Percentiles rank a stretch among this genome's conserved stretches.
These are phyloP conservation scores for Acropternis orthonyx DNA, from an alignment of 2,797 vertebrate species.

Conservation along the genomic window DNA sequence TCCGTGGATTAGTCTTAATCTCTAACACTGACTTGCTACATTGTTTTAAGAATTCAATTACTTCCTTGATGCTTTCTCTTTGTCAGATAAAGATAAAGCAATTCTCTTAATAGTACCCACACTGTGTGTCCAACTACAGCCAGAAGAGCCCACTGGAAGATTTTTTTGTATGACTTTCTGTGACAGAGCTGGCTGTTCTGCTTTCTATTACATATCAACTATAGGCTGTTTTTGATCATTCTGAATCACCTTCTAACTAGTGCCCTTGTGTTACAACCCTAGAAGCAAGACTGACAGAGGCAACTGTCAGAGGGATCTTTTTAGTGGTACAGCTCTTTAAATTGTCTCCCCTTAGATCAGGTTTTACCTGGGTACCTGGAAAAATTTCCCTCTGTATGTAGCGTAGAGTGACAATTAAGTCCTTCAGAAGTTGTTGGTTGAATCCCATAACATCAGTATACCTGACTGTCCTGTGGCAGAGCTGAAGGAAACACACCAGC, in stretches of 20 bases:
- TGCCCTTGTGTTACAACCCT: not conserved
- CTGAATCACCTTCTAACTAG: not conserved
- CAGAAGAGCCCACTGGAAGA: not conserved
- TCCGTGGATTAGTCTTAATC: not conserved
- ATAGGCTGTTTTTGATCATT: not conserved
- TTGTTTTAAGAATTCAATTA: not conserved
- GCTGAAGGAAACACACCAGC: not conserved
- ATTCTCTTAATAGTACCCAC: not conserved
- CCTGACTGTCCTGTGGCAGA: not conserved
- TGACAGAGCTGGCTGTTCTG: not conserved
- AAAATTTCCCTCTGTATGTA: not conserved
- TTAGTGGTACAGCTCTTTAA: not conserved
- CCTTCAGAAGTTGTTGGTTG: not conserved
- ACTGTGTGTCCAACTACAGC: not conserved
- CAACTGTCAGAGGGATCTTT: not conserved
- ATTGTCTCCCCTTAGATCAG: not conserved
- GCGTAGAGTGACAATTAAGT: not conserved
- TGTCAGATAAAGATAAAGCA: not conserved
- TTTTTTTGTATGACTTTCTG: not conserved
- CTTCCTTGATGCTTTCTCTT: not conserved
- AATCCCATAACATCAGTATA: not conserved
- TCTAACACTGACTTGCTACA: not conserved
- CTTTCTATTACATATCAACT: not conserved
- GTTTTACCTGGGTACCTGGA: not conserved
- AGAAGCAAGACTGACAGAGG: not conserved